phyloP scores from a whole-genome alignment of 2,888 invertebrate genomes.

The Cerastis leucographa region DNA sequence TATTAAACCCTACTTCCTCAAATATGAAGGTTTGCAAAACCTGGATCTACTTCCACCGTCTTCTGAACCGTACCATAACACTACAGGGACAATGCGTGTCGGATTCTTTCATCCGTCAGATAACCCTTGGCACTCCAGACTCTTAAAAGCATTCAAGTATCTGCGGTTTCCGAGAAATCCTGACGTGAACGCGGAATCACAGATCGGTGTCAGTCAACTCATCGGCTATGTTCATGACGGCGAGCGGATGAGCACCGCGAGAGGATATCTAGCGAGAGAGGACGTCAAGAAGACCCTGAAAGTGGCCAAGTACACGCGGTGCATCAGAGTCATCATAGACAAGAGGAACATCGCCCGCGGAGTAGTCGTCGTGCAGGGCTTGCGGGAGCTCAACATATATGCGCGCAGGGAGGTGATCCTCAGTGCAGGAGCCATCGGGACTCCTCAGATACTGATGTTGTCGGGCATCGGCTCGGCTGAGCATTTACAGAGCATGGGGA shows the following conservation, averaged over 20 bases:
- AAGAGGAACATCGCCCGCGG: slow-evolving; percentile 72
- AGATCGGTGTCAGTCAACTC: slow-evolving; percentile 77
- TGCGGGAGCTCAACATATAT: slow-evolving; percentile 63
- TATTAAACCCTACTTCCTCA: slow-evolving; percentile 79
- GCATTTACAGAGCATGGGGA: slow-evolving; percentile 71
- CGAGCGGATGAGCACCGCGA: slow-evolving; percentile 78
- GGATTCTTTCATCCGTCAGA: slow-evolving; percentile 73
- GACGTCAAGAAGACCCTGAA: slow-evolving; percentile 71
- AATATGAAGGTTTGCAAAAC: slow-evolving; percentile 77
- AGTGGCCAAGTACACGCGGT: slow-evolving; percentile 74
- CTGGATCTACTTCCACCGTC: slow-evolving; percentile 71
- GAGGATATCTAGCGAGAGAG: slow-evolving; percentile 73
- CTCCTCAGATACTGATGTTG: slow-evolving; percentile 80
- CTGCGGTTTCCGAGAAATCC: slow-evolving; percentile 76
- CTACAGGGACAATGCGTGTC: slow-evolving; percentile 74
- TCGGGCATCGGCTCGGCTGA: slow-evolving; percentile 80
- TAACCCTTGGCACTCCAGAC: slow-evolving; percentile 77
- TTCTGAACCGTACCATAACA: slow-evolving; percentile 79
- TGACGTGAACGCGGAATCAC: slow-evolving; percentile 78
- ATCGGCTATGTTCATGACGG: slow-evolving; percentile 76
- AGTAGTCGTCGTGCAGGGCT: slow-evolving; percentile 68
- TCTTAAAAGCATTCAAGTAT: slow-evolving; percentile 69
- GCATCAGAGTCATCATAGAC: slow-evolving; percentile 77
- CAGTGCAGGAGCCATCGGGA: slow-evolving; percentile 79
- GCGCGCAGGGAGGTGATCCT: slow-evolving; percentile 79